phyloP scores from a whole-genome alignment of 2,888 invertebrate species.

The Agrilus mali region DNA sequence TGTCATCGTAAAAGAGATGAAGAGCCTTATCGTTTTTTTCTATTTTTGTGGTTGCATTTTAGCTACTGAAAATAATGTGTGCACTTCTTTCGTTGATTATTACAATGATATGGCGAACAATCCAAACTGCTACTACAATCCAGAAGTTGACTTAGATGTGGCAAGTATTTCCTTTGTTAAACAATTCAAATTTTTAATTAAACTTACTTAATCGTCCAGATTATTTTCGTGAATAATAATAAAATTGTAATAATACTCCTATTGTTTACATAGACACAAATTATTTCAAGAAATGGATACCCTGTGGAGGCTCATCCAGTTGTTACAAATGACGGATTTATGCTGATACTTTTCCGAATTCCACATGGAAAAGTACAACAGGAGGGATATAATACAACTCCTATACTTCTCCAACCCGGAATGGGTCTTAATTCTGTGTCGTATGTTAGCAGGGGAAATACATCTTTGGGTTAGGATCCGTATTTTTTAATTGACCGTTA shows the following conservation, averaged over 20 bases:
- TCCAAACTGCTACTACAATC: slow-evolving; percentile 18
- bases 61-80: slow-evolving; percentile 14
- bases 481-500: background rate
- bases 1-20: no score
- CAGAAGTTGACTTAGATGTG: slow-evolving; percentile 13
- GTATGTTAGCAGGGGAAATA: slow-evolving; percentile 24
- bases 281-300: slow-evolving; percentile 29
- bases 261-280: slow-evolving; percentile 28
- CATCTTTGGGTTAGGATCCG: slow-evolving; percentile 25
- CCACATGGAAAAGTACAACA: slow-evolving; percentile 15
- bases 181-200: background rate
- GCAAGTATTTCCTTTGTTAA: slow-evolving; percentile 12
- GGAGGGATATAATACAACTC: slow-evolving; percentile 14
- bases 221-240: no score
- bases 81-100: slow-evolving; percentile 15
- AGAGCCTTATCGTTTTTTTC: background rate
- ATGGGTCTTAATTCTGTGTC: slow-evolving; percentile 24
- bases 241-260: no score
- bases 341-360: slow-evolving; percentile 30
- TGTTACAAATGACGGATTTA: slow-evolving; percentile 33
- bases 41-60: background rate
- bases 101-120: slow-evolving; percentile 8
- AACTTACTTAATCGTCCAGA: no score
- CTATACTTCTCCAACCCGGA: slow-evolving; percentile 28
- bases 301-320: slow-evolving; percentile 28